A percentile compares a stretch with the other conserved stretches of the same genome.
These are phyloP conservation scores for Cromileptes altivelis DNA, from an alignment of 2,113 vertebrate species.

Conservation along the genomic window DNA sequence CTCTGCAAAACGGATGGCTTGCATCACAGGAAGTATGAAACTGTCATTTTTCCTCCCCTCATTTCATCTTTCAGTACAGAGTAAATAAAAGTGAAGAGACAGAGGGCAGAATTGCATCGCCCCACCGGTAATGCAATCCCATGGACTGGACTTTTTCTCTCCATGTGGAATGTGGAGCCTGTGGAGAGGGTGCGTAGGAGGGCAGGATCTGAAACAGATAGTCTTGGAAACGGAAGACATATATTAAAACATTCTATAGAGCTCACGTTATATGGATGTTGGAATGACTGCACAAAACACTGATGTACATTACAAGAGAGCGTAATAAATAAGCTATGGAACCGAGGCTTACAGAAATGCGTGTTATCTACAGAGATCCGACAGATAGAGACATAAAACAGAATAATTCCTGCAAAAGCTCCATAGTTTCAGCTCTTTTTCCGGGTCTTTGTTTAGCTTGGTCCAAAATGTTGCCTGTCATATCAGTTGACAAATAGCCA, in stretches of 20 bases:
- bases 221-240: constrained; percentile 60
- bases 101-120: constrained; percentile 58
- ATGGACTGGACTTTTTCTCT: constrained; percentile 55
- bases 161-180: constrained; percentile 68
- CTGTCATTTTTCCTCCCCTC: constrained; percentile 38
- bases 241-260: constrained; percentile 50
- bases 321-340: constrained; percentile 29
- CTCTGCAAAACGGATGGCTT: constrained; percentile 47
- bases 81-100: constrained; percentile 69
- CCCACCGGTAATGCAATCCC: constrained; percentile 57
- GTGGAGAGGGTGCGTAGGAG: constrained; percentile 64
- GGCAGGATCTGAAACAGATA: constrained; percentile 55
- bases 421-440: constrained; percentile 1
- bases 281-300: constrained; percentile 11
- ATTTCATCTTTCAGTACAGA: constrained; percentile 60
- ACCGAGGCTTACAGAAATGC: constrained; percentile 6
- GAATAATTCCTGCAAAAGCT: constrained; percentile 39
- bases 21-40: constrained; percentile 70
- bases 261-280: constrained; percentile 24
- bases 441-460: constrained; percentile 24
- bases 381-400: constrained; percentile 46
- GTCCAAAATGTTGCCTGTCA: constrained; percentile 16
- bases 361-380: constrained; percentile 39
- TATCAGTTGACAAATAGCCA: constrained; percentile 36
- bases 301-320: constrained; percentile 11